These are phyloP conservation scores for Cercopithecus mona DNA, from an alignment of 2,113 vertebrate genomes.

Conservation along the genomic window DNA sequence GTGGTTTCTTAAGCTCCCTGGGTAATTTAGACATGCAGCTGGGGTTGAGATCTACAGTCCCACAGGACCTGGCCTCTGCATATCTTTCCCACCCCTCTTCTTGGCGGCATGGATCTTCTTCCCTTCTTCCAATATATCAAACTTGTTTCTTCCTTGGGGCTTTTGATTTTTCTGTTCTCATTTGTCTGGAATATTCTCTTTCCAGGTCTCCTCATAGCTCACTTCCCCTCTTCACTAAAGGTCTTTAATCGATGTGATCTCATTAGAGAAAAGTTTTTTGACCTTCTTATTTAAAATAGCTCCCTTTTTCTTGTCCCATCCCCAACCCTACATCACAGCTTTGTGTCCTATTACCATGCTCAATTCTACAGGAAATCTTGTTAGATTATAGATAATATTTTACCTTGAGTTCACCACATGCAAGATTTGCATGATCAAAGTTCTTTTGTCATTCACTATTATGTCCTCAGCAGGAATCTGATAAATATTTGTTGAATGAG, in stretches of 20 bases:
- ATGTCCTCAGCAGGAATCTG: not conserved
- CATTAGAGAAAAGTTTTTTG: not conserved
- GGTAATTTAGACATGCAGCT: no score
- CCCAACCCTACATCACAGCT: not conserved
- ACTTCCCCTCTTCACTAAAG: not conserved
- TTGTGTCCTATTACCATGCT: not conserved
- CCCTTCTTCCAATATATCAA: no score
- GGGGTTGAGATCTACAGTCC: not conserved
- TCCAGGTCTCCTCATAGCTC: not conserved
- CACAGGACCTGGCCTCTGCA: not conserved
- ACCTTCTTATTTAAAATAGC: not conserved
- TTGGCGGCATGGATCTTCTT: not conserved
- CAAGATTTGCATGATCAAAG: not conserved
- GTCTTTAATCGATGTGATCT: not conserved
- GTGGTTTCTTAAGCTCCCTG: no score
- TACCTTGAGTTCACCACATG: not conserved
- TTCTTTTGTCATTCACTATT: not conserved
- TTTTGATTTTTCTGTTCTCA: no score
- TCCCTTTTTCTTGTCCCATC: not conserved
- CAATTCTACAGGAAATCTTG: not conserved
- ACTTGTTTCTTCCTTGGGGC: no score
- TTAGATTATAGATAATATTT: not conserved
- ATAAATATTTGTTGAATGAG: not conserved
- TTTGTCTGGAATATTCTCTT: not conserved
- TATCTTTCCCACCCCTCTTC: not conserved